phyloP scores from a whole-genome alignment of 2,113 vertebrate genomes.

The Ageneiosus marmoratus region DNA sequence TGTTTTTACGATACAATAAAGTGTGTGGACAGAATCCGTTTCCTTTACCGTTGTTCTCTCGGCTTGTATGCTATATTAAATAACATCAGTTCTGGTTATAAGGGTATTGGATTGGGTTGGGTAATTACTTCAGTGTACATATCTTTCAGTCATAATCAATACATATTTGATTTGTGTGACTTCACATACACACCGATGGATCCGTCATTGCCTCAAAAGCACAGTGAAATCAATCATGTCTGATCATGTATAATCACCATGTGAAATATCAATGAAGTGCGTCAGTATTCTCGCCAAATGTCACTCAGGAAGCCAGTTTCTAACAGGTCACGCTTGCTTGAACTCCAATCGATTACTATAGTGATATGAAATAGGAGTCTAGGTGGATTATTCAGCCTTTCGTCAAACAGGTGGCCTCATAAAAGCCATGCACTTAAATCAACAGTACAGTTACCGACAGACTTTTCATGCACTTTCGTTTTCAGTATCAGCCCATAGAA shows the following conservation, averaged over 20 bases:
- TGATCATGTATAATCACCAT: neutral
- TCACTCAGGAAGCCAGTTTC: neutral
- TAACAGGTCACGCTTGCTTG: slow-evolving; percentile 60
- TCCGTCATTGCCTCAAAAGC: neutral
- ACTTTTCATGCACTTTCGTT: slow-evolving; percentile 22
- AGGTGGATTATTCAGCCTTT: slow-evolving; percentile 50
- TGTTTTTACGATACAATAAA: slow-evolving; percentile 1
- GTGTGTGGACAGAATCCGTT: neutral
- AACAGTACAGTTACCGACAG: neutral
- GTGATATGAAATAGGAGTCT: slow-evolving; percentile 55
- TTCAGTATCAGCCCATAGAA: neutral
- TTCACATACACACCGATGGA: neutral
- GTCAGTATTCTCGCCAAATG: neutral
- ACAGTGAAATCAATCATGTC: neutral
- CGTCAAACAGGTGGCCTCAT: slow-evolving; percentile 57
- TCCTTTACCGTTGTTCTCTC: neutral
- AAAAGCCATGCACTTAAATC: slow-evolving; percentile 6
- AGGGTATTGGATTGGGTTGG: neutral
- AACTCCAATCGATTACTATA: slow-evolving; percentile 61
- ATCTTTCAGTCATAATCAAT: neutral
- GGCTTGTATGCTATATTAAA: neutral
- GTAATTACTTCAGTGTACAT: no score
- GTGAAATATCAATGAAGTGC: neutral
- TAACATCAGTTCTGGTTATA: neutral
- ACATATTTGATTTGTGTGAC: neutral